phyloP scores from a whole-genome alignment of 2,888 invertebrate genomes.

The Heteromyza rotundicornis region DNA sequence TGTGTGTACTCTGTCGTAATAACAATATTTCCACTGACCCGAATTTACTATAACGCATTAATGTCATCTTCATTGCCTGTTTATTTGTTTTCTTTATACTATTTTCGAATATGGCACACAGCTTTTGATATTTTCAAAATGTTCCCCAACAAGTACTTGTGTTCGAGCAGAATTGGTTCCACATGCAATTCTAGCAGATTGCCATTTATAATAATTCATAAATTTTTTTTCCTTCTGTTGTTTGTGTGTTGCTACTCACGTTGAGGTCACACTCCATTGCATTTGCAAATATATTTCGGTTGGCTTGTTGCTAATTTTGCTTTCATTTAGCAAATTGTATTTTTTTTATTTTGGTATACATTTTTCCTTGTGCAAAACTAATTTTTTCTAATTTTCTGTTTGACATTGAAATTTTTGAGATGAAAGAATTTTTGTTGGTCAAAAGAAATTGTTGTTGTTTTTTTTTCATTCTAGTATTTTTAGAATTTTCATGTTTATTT shows the following conservation, averaged over 20 bases:
- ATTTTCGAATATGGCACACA: no score
- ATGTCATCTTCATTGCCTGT: neutral
- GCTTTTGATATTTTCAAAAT: no score
- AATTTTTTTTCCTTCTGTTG: neutral
- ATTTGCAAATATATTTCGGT: neutral
- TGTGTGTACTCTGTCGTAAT: no score
- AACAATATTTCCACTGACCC: no score
- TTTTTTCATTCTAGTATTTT: neutral
- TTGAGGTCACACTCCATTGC: constrained; percentile 8
- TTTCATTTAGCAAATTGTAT: neutral
- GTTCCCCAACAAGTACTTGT: neutral
- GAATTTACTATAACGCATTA: neutral
- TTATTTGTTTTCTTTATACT: no score
- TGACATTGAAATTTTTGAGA: constrained; percentile 5
- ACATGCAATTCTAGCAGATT: no score
- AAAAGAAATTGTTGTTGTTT: neutral
- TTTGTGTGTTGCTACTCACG: neutral
- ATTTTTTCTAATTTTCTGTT: neutral
- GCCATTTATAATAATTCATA: neutral
- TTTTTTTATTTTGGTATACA: neutral
- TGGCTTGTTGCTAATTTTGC: neutral
- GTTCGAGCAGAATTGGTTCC: neutral
- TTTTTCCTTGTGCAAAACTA: no score
- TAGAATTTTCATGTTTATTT: neutral
- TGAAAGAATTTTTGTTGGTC: neutral